Base-by-base conservation (phyloP, 1,140 invertebrate genomes). In the Globodera ellingtonae region DNA sequence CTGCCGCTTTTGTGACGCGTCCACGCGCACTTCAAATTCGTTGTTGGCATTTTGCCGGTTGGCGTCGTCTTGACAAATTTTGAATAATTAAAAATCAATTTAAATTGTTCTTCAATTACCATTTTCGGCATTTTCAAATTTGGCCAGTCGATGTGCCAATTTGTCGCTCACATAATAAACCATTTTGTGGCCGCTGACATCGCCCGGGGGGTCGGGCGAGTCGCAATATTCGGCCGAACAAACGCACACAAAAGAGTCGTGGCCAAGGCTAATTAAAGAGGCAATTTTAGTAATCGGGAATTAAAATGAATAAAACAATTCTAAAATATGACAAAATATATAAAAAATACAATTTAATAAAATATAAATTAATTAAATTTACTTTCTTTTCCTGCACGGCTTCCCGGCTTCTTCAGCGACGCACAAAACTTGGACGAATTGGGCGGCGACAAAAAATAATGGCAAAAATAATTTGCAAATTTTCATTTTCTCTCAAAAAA, bases 1-100 rank as follows among this genome's bases (percentile, higher is more conserved):
- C 84, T 91, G 87, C 65, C 52, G 84, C 24, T 52, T 79, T 69
- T 80, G 21, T 9, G 79, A 75, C 13, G 79, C 50, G 24, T 80
- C 70, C 8, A 80, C 52, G 44, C 48, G 47, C 6, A 80, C 73
- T 75, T 78, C 70, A 44, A 75, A 72, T 59, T 79, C 56, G 35
- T 21, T 24, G 8, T 44, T 52, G 52, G 47, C 71, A 50, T 18
- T 24, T 3, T 24, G n/a, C 8, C 66, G 13, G 35, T 15, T 76
- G 6, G 35, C 35, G 44, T 18, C 21, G 18, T 56, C 4, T 15
- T 18, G 3, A 47, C 3, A 52, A 70, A 46, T 46, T n/a, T 56
- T 21, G n/a, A 21, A 13, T 15, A 52, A 24, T 24, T 24, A 24
- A 10, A 74, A n/a, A 10, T 59, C 10, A 0, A 74, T 13, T 9